Evolutionary conservation across 2,888 invertebrate species (phyloP), one percentile per base, ranked within the genome.

Genomic region (Baronia brevicornis): DNA sequence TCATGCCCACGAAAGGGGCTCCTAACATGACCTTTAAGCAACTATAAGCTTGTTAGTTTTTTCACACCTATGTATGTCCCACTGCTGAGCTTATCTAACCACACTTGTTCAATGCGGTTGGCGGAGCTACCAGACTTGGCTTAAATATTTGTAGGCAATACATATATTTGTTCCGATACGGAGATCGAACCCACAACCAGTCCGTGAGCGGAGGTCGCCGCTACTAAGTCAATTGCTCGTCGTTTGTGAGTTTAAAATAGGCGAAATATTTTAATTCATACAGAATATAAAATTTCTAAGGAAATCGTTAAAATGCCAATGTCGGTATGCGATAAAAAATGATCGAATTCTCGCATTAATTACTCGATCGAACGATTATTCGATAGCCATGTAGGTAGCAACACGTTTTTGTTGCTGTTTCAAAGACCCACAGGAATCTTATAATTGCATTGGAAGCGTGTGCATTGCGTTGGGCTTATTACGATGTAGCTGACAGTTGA

Each of bases 221-320:
- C n/a, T n/a, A n/a, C n/a, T n/a, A n/a, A n/a, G n/a, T n/a, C n/a
- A n/a, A n/a, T n/a, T n/a, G n/a, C n/a, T n/a, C n/a, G n/a, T 38
- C n/a, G n/a, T n/a, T n/a, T n/a, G n/a, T n/a, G n/a, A 37, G 40
- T 59, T 48, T 34, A 44, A 46, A 33, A 40, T 14, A 51, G 54
- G 47, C 44, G 41, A 59, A 51, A 56, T 56, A 45, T 56, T 59
- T 55, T 47, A 59, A 58, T 54, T 47, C 39, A 34, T 53, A 55
- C 51, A n/a, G n/a, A 53, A 55, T 54, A 59, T 48, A 45, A 45
- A 47, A 51, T 55, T 29, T 33, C 46, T 55, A 62, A 57, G 68
- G 65, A 66, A 63, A 69, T 69, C 57, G 60, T 70, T 69, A 63
- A 64, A 68, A 59, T 64, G 45, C 65, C 68, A 55, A 40, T 46